These are phyloP conservation scores for Tetramorium alpestre DNA, from an alignment of 1,140 invertebrate species.

Conservation along the genomic window DNA sequence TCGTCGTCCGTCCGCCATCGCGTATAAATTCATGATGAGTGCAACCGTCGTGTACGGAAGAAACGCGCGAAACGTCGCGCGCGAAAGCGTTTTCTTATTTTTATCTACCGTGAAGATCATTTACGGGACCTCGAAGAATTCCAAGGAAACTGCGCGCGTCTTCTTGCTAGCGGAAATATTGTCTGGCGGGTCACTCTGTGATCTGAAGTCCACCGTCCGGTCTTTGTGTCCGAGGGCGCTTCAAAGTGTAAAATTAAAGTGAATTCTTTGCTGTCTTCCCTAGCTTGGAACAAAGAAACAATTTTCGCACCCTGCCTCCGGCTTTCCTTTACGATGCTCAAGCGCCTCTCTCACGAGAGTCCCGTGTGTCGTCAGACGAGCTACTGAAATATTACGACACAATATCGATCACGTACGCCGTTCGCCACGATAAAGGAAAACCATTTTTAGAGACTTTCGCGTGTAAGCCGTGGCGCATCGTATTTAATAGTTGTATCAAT, in stretches of 20 bases:
- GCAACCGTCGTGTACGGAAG: neutral
- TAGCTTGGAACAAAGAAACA: constrained; percentile 60
- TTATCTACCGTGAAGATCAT: constrained; percentile 42
- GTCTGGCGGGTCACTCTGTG: constrained; percentile 51
- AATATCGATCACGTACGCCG: constrained; percentile 38
- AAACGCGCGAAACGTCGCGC: neutral
- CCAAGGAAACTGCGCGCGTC: constrained; percentile 19
- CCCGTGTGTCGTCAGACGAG: constrained; percentile 53
- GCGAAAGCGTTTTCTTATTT: constrained; percentile 11
- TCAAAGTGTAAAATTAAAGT: constrained; percentile 63
- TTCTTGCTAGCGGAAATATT: constrained; percentile 49
- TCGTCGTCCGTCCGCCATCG: neutral
- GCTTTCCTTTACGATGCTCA: constrained; percentile 51
- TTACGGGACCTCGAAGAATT: constrained; percentile 38
- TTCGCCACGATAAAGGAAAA: constrained; percentile 30
- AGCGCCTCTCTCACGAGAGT: constrained; percentile 50
- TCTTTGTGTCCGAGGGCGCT: constrained; percentile 53
- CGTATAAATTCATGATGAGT: neutral
- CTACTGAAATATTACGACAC: constrained; percentile 58
- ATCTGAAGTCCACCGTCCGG: constrained; percentile 50
- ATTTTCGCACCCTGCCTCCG: constrained; percentile 60
- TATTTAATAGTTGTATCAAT: neutral
- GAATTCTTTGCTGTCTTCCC: constrained; percentile 58
- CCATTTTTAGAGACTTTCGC: constrained; percentile 23
- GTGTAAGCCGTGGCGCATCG: neutral